A percentile compares a stretch with the other conserved stretches of the same genome.
Evolutionary conservation across 2,888 invertebrate species (phyloP).

Genomic region (Scelioninae gen. 1): DNA sequence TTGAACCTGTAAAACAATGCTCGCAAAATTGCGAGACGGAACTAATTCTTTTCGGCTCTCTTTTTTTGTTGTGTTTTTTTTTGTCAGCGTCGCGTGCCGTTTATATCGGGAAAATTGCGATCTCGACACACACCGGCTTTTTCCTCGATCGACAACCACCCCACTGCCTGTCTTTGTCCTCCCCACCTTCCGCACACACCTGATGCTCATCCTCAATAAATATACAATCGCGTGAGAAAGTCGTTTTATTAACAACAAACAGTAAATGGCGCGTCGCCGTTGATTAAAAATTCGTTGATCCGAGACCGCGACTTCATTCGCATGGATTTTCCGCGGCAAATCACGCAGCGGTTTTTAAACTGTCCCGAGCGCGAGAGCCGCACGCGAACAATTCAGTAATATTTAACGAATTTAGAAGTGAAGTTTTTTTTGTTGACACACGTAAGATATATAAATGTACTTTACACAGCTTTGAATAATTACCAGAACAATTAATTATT

Average conservation of each 20-base stretch:
- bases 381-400: slow-evolving; percentile 4
- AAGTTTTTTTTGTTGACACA: too few relatives aligned
- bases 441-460: too few relatives aligned
- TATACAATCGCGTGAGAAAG: slow-evolving; percentile 64
- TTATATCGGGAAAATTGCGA: slow-evolving; percentile 65
- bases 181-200: slow-evolving; percentile 67
- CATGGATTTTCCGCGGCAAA: slow-evolving; percentile 18
- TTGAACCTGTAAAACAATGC: too few relatives aligned
- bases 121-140: slow-evolving; percentile 62
- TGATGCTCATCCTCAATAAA: slow-evolving; percentile 70
- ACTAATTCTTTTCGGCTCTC: too few relatives aligned
- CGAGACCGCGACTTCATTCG: slow-evolving; percentile 13
- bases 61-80: slow-evolving; percentile 25
- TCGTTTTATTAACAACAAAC: slow-evolving; percentile 63
- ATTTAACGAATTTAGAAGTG: neutral
- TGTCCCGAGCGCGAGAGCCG: neutral
- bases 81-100: slow-evolving; percentile 64
- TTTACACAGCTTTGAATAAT: too few relatives aligned
- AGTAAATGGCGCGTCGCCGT: slow-evolving; percentile 25
- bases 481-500: neutral
- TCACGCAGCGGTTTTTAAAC: neutral
- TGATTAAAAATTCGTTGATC: slow-evolving; percentile 33
- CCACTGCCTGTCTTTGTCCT: slow-evolving; percentile 67
- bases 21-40: too few relatives aligned
- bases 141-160: slow-evolving; percentile 68